These are phyloP conservation scores for Pygathrix nemaeus DNA, from an alignment of 2,113 vertebrate genomes.

Conservation along the genomic window DNA sequence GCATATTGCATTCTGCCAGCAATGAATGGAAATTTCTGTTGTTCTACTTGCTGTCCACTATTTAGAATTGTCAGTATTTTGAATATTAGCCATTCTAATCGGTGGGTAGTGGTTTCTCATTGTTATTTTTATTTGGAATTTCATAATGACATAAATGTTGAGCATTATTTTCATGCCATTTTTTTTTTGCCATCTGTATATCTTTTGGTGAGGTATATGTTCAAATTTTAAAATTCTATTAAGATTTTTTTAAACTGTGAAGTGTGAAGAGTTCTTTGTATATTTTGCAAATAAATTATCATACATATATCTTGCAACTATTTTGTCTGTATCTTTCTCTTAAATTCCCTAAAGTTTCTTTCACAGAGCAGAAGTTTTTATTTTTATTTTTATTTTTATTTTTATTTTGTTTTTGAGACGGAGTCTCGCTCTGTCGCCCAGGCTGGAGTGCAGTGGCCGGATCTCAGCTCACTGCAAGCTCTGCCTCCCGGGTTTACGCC, in stretches of 20 bases:
- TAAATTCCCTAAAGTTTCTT: neutral
- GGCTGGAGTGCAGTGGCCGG: no score
- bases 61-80: neutral
- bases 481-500: no score
- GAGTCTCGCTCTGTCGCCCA: no score
- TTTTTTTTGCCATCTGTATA: neutral
- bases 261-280: no score
- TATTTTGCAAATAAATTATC: no score
- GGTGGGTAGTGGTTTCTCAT: neutral
- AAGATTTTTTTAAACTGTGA: no score
- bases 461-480: no score
- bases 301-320: neutral
- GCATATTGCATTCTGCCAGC: neutral
- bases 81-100: neutral
- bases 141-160: neutral
- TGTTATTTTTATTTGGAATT: neutral
- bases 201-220: neutral
- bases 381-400: neutral
- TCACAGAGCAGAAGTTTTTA: neutral
- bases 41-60: neutral
- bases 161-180: neutral
- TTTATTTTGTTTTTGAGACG: neutral
- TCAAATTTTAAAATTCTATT: neutral
- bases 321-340: neutral
- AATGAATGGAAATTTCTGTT: neutral